Conservation (phyloP, 2,113 vertebrate species). For the Anguilla japonica region DNA sequence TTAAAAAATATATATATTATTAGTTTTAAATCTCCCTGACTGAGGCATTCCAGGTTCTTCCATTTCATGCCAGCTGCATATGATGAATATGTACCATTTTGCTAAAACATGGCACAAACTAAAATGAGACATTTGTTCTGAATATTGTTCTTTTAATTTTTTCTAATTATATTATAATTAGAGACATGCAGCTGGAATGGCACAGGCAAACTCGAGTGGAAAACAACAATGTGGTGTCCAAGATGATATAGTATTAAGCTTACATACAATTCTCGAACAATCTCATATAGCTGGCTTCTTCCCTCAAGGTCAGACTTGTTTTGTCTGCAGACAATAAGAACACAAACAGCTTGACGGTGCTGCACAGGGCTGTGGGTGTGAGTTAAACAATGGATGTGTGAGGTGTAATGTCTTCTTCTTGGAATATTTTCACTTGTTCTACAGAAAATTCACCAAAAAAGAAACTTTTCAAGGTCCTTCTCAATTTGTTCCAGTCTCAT, state of each 20-base stretch:
- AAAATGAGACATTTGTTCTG: no score
- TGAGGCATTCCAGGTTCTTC: no score
- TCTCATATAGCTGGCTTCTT: conserved; percentile 9
- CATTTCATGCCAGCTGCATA: no score
- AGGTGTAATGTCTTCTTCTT: conserved; percentile 22
- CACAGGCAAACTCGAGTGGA: neutral
- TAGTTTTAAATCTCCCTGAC: no score
- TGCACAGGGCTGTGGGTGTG: neutral
- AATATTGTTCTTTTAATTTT: no score
- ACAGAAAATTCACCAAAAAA: conserved; percentile 30
- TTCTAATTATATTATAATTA: neutral
- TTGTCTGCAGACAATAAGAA: neutral
- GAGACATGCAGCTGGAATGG: neutral
- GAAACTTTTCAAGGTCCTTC: conserved; percentile 31
- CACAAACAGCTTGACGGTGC: neutral
- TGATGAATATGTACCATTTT: no score
- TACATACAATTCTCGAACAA: conserved; percentile 8
- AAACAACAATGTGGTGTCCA: neutral
- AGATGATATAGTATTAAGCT: neutral
- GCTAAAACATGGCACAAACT: no score
- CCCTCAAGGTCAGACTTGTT: conserved; percentile 36
- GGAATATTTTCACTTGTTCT: conserved; percentile 23
- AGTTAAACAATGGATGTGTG: neutral
- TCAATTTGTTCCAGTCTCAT: conserved; percentile 30
- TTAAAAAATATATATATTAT: no score